These are phyloP conservation scores for Myiozetetes cayanensis DNA, from an alignment of 2,113 vertebrate species.

Conservation along the genomic window DNA sequence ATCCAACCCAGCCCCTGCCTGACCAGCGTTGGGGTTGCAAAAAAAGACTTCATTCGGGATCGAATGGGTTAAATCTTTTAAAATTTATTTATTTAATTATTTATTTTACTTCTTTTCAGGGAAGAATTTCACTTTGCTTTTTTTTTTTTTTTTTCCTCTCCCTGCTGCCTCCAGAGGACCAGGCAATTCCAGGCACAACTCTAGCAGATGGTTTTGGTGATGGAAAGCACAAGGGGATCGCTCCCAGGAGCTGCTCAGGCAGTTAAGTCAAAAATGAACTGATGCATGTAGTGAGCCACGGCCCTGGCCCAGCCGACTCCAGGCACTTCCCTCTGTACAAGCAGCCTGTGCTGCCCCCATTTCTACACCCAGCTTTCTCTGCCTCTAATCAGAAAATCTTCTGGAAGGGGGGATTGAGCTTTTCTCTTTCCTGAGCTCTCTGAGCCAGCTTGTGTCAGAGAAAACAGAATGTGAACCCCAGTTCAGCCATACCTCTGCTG, in stretches of 20 bases:
- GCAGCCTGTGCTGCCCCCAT: not conserved
- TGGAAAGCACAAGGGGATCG: not conserved
- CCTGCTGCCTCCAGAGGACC: slow-evolving; percentile 68
- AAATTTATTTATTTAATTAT: not conserved
- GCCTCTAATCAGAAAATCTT: not conserved
- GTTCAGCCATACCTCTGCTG: fast-evolving
- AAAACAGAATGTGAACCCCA: fast-evolving
- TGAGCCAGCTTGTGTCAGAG: not conserved
- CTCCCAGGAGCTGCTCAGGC: slow-evolving; percentile 26
- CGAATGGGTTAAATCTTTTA: not conserved
- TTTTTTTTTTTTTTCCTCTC: not conserved
- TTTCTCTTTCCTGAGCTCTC: not conserved
- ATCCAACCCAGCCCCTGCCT: not conserved
- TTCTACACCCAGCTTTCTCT: not conserved
- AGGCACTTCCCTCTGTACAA: not conserved
- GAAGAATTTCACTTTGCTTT: slow-evolving; percentile 47
- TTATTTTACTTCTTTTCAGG: not conserved
- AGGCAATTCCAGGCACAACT: slow-evolving; percentile 14
- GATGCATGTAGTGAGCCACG: not conserved
- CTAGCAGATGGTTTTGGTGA: slow-evolving; percentile 61
- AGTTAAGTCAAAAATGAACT: not conserved
- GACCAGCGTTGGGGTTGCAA: not conserved
- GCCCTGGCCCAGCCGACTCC: not conserved
- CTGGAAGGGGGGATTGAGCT: not conserved
- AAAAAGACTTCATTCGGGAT: not conserved